Conservation (phyloP, 1,140 invertebrate genomes). For the Prorops nasuta region DNA sequence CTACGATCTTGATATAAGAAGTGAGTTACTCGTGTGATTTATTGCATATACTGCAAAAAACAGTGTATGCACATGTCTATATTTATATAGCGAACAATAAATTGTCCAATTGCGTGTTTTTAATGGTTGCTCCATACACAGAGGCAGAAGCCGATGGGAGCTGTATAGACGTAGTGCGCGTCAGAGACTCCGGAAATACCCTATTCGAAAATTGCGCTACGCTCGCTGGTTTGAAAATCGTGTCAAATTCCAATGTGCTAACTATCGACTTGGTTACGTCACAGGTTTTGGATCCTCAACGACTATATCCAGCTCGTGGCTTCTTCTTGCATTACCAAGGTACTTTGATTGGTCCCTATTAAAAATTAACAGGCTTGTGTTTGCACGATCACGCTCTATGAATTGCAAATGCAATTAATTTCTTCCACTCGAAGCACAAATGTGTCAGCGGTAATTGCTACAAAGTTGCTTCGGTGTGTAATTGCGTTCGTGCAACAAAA, state of each 20-base stretch:
- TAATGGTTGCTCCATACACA: too few relatives aligned
- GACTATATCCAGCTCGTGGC: slow-evolving; percentile 39
- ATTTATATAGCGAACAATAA: too few relatives aligned
- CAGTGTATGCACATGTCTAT: too few relatives aligned
- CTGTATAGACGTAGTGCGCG: slow-evolving; percentile 45
- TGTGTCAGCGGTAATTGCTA: too few relatives aligned
- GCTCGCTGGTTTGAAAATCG: slow-evolving; percentile 38
- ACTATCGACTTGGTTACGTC: slow-evolving; percentile 48
- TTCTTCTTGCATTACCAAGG: slow-evolving; percentile 53
- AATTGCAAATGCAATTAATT: too few relatives aligned
- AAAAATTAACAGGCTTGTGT: too few relatives aligned
- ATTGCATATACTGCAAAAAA: too few relatives aligned
- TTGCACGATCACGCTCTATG: too few relatives aligned
- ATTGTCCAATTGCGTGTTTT: too few relatives aligned
- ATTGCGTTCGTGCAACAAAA: too few relatives aligned
- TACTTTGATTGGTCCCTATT: slow-evolving; percentile 17
- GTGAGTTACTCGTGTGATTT: slow-evolving; percentile 25
- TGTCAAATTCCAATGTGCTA: slow-evolving; percentile 46
- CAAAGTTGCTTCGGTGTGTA: too few relatives aligned
- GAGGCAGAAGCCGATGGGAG: slow-evolving; percentile 43
- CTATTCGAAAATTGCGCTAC: slow-evolving; percentile 49
- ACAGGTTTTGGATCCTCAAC: slow-evolving; percentile 35
- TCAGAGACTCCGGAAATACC: slow-evolving; percentile 44
- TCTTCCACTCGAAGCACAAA: too few relatives aligned
- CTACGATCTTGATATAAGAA: slow-evolving; percentile 50